Percentiles rank a stretch among this genome's conserved stretches.
These are phyloP conservation scores for Hipposideros larvatus DNA, from an alignment of 2,797 vertebrate species.

Conservation along the genomic window DNA sequence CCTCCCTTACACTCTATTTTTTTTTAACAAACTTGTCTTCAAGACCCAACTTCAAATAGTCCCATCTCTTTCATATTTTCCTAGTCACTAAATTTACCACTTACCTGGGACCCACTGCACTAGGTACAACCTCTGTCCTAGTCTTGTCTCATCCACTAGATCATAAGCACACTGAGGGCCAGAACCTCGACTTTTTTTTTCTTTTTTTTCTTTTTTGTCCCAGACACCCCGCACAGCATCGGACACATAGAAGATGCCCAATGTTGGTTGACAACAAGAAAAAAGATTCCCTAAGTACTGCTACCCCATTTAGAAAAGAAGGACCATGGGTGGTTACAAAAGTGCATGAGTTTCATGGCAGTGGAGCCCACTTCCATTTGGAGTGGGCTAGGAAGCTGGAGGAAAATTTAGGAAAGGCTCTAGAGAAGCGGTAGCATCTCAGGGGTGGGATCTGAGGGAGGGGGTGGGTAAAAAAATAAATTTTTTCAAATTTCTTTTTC, in stretches of 20 bases:
- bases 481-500: not conserved
- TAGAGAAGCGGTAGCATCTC: not conserved
- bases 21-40: not conserved
- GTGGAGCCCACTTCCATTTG: not conserved
- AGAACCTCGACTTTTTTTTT: not conserved
- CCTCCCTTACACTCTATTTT: not conserved
- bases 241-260: not conserved
- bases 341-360: not conserved
- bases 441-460: not conserved
- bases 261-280: not conserved
- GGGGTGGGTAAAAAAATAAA: not conserved
- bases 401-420: not conserved
- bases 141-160: not conserved
- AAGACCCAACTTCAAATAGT: not conserved
- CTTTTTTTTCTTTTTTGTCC: not conserved
- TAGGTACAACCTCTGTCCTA: rapidly evolving
- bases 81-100: not conserved
- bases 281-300: not conserved
- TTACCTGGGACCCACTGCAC: not conserved
- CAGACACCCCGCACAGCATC: not conserved
- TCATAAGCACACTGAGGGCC: not conserved
- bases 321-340: not conserved
- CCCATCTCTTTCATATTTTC: not conserved
- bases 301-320: not conserved
- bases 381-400: not conserved